Evolutionary conservation across 2,888 invertebrate genomes (phyloP).

Genomic region (Lymantria dispar): DNA sequence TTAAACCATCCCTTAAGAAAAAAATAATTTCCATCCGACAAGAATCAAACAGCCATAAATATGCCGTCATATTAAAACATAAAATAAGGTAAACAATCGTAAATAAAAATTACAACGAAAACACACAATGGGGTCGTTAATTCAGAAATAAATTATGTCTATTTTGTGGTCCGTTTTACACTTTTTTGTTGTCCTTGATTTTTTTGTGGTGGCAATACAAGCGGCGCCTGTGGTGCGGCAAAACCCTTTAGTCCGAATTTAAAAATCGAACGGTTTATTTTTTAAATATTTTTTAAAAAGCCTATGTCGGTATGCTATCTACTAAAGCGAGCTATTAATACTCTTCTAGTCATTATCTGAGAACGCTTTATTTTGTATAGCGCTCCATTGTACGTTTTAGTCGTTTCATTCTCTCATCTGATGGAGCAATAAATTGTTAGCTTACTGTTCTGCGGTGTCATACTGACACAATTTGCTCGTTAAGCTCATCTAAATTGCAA

Average conservation of each 20-base stretch:
- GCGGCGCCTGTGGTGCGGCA: slow-evolving; percentile 73
- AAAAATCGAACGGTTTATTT: slow-evolving; percentile 49
- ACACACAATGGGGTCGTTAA: slow-evolving; percentile 74
- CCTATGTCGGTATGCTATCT: slow-evolving; percentile 28
- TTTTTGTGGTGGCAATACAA: slow-evolving; percentile 62
- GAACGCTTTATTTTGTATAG: slow-evolving; percentile 60
- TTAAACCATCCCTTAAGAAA: slow-evolving; percentile 54
- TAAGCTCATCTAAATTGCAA: too few relatives aligned
- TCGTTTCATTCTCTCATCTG: slow-evolving; percentile 39
- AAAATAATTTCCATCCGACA: slow-evolving; percentile 52
- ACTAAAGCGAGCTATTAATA: slow-evolving; percentile 60
- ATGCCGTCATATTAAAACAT: slow-evolving; percentile 76
- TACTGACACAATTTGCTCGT: too few relatives aligned
- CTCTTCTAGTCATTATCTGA: slow-evolving; percentile 64
- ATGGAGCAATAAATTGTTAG: slow-evolving; percentile 42
- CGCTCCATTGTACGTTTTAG: slow-evolving; percentile 49
- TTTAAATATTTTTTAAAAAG: slow-evolving; percentile 27
- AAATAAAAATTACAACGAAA: slow-evolving; percentile 79
- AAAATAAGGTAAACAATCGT: slow-evolving; percentile 81
- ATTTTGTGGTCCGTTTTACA: slow-evolving; percentile 74
- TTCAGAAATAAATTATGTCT: slow-evolving; percentile 76
- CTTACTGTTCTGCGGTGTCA: slow-evolving; percentile 17
- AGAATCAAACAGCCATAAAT: slow-evolving; percentile 69
- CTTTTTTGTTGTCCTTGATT: slow-evolving; percentile 64
- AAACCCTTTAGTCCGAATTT: slow-evolving; percentile 70